phyloP scores from a whole-genome alignment of 2,797 vertebrate genomes.

The Enoplosus armatus region DNA sequence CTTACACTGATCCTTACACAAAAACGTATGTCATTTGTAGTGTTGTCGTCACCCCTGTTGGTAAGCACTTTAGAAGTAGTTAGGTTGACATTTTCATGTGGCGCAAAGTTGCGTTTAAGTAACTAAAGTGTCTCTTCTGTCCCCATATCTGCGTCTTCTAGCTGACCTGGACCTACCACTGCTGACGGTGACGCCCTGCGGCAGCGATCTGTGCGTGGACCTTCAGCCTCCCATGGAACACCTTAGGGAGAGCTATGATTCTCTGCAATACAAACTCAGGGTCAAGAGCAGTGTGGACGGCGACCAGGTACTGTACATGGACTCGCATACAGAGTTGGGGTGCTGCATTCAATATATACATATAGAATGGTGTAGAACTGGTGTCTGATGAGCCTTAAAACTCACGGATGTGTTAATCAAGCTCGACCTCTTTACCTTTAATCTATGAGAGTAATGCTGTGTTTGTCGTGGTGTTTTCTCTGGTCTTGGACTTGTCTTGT shows the following conservation, averaged over 20 bases:
- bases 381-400: too few species aligned
- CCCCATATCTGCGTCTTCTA: slow-evolving; percentile 28
- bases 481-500: not conserved
- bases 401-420: too few species aligned
- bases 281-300: not conserved
- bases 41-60: too few species aligned
- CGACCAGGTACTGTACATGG: slow-evolving; percentile 29
- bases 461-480: not conserved
- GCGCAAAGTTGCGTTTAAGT: not conserved
- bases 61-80: too few species aligned
- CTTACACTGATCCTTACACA: too few species aligned
- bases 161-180: slow-evolving; percentile 59
- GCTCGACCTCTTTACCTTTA: too few species aligned
- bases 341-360: too few species aligned
- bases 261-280: slow-evolving; percentile 28
- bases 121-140: not conserved
- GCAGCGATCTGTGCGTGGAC: slow-evolving; percentile 50
- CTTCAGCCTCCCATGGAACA: slow-evolving; percentile 37
- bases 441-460: not conserved
- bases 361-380: too few species aligned
- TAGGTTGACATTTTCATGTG: too few species aligned
- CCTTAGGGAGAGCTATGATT: slow-evolving; percentile 19
- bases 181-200: slow-evolving; percentile 45
- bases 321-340: too few species aligned
- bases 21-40: too few species aligned